Percentiles rank a stretch among this genome's conserved stretches.
phyloP scores from a whole-genome alignment of 2,888 invertebrate species.

The Tethea ocularis region DNA sequence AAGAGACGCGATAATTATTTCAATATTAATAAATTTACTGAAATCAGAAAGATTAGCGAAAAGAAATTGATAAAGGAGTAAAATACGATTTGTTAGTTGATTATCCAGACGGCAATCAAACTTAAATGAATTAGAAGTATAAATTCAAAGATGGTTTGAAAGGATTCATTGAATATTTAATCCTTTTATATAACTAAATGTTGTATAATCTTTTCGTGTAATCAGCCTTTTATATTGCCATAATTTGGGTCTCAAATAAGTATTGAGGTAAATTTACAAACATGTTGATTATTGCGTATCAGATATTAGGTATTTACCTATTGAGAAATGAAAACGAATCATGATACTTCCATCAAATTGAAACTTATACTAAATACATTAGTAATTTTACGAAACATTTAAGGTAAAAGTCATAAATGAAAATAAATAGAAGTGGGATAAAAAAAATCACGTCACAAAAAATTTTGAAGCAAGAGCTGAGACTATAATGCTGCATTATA shows the following conservation, averaged over 20 bases:
- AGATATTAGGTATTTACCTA: background rate
- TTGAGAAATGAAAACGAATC: background rate
- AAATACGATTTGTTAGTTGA: slow-evolving; percentile 1
- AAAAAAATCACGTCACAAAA: slow-evolving; percentile 20
- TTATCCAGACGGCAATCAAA: slow-evolving; percentile 4
- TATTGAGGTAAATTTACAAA: background rate
- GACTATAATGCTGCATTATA: slow-evolving; percentile 23
- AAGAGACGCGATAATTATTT: background rate
- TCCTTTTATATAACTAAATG: background rate
- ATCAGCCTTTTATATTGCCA: background rate
- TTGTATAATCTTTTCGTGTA: background rate
- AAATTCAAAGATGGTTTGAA: background rate
- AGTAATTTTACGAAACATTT: background rate
- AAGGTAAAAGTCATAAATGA: too few species aligned
- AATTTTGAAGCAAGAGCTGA: slow-evolving; percentile 10
- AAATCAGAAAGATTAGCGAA: background rate
- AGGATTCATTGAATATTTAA: background rate
- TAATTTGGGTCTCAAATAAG: background rate
- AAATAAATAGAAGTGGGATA: background rate
- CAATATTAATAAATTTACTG: background rate
- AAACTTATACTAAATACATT: too few species aligned
- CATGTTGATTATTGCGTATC: background rate
- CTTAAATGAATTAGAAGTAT: background rate
- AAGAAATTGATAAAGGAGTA: background rate
- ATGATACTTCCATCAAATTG: background rate